These are phyloP conservation scores for Micromesistius poutassou DNA, from an alignment of 2,797 vertebrate species.

Conservation along the genomic window DNA sequence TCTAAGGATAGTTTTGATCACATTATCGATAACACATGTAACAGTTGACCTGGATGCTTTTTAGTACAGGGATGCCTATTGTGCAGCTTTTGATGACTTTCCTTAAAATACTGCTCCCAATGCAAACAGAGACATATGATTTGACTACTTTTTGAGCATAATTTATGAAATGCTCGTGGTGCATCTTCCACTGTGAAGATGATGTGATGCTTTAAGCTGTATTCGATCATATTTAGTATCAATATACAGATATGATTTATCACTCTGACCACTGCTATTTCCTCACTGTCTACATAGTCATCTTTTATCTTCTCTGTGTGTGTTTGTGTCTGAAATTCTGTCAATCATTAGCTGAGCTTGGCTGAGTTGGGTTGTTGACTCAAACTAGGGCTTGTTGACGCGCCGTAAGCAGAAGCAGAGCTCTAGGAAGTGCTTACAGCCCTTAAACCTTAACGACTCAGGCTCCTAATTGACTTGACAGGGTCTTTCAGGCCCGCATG, in stretches of 20 bases:
- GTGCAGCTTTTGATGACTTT: not conserved
- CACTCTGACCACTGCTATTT: not conserved
- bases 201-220: not conserved
- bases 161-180: not conserved
- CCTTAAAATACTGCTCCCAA: not conserved
- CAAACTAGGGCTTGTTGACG: not conserved
- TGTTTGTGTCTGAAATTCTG: not conserved
- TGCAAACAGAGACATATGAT: not conserved
- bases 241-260: not conserved
- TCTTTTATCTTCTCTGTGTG: not conserved
- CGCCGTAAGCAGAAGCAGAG: not conserved
- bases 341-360: not conserved
- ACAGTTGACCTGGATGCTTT: not conserved
- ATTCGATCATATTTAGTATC: not conserved
- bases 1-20: not conserved
- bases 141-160: not conserved
- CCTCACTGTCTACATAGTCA: not conserved
- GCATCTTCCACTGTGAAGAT: not conserved
- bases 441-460: not conserved
- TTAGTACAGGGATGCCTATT: not conserved
- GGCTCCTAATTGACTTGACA: slow-evolving; percentile 8
- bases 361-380: not conserved
- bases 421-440: not conserved
- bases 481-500: slow-evolving; percentile 13
- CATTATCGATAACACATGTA: not conserved